Conservation (phyloP, 2,888 invertebrate species). For the Timema cristinae region DNA sequence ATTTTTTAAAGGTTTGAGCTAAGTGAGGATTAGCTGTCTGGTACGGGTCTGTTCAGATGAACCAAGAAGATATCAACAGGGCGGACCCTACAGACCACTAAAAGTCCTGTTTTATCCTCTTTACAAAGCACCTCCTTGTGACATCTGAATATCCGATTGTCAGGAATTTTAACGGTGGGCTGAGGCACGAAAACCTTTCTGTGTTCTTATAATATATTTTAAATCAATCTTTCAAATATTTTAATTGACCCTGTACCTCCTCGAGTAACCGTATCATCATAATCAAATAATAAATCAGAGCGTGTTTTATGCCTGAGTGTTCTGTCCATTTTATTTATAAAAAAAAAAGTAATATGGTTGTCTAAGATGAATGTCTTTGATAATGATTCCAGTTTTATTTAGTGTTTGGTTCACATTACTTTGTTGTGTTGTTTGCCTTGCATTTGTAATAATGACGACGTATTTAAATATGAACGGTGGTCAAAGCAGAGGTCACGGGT, state of each 20-base stretch:
- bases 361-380: too few relatives aligned
- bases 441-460: too few relatives aligned
- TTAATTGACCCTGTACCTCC: constrained; percentile 11
- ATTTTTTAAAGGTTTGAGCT: constrained; percentile 11
- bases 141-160: constrained; percentile 17
- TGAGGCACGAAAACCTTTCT: not conserved
- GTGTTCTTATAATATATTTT: too few relatives aligned
- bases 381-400: too few relatives aligned
- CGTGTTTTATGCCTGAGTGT: constrained; percentile 10
- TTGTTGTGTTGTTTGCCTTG: too few relatives aligned
- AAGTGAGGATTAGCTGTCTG: constrained; percentile 7
- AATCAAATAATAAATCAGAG: not conserved
- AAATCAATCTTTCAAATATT: not conserved
- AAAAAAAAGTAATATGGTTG: too few relatives aligned
- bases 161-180: constrained; percentile 8
- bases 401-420: too few relatives aligned
- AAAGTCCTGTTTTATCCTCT: too few relatives aligned
- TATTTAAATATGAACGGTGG: too few relatives aligned
- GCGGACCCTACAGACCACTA: not conserved
- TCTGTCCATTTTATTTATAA: constrained; percentile 7
- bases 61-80: not conserved
- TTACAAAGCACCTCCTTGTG: not conserved
- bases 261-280: not conserved
- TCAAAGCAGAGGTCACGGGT: too few relatives aligned
- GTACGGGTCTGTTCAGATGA: not conserved